Evolutionary conservation across 1,140 invertebrate genomes (phyloP).

Genomic region (Procambarus virginalis): DNA sequence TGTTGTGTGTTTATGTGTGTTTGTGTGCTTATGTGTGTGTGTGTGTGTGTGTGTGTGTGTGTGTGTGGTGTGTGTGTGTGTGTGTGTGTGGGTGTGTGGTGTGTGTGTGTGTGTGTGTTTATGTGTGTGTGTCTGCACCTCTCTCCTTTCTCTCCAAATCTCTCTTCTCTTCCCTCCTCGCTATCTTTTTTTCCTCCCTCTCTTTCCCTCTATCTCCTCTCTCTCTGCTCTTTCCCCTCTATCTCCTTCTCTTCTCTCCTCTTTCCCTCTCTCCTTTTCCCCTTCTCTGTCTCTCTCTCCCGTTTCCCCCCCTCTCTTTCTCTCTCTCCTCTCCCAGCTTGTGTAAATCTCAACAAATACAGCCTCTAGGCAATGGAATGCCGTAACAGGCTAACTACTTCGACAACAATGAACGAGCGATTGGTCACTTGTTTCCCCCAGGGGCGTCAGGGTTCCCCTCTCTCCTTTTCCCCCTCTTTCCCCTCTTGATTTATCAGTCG

Average conservation of each 20-base stretch:
- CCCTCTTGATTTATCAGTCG: too few relatives aligned
- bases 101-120: too few relatives aligned
- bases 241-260: neutral
- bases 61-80: too few relatives aligned
- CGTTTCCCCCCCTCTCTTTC: neutral
- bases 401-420: slow-evolving; percentile 12
- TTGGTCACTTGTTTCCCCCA: slow-evolving; percentile 8
- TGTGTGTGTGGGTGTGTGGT: too few relatives aligned
- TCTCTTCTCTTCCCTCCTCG: neutral
- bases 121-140: neutral
- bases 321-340: neutral
- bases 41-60: too few relatives aligned
- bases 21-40: too few relatives aligned
- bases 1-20: too few relatives aligned
- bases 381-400: neutral
- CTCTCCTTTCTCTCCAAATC: too few relatives aligned
- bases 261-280: neutral
- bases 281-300: neutral
- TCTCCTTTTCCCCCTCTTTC: slow-evolving; percentile 4
- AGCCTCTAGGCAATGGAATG: neutral
- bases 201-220: neutral
- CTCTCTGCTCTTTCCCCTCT: slow-evolving; percentile 7
- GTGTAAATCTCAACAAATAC: neutral
- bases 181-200: neutral
- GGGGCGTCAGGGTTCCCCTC: neutral